Conservation (phyloP, 1,140 invertebrate genomes). For the Phocides pigmalion region DNA sequence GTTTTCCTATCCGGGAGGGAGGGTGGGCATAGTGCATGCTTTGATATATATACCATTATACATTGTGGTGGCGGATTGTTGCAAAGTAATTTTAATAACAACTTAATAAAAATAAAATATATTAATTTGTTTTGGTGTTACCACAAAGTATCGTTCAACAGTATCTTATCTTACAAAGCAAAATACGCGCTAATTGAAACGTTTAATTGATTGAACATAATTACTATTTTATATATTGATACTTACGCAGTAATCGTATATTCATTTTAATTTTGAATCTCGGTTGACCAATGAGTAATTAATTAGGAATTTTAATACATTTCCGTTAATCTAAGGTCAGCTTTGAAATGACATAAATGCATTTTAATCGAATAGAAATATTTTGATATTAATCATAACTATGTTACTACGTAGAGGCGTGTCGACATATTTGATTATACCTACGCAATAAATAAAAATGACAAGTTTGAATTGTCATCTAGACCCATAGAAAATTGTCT, state of each 20-base stretch:
- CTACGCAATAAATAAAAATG: neutral
- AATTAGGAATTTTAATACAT: slow-evolving; percentile 9
- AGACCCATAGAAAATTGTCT: too few relatives aligned
- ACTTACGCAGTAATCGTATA: neutral
- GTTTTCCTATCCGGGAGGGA: too few relatives aligned
- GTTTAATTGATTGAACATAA: neutral
- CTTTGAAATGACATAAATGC: slow-evolving; percentile 8
- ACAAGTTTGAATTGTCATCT: neutral
- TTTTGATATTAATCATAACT: slow-evolving; percentile 12
- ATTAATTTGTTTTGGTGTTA: too few relatives aligned
- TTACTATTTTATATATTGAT: neutral
- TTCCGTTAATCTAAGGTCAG: slow-evolving; percentile 19
- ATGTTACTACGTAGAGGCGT: neutral
- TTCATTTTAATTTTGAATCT: neutral
- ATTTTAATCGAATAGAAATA: slow-evolving; percentile 6
- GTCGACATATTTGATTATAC: slow-evolving; percentile 1
- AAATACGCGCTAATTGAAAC: neutral
- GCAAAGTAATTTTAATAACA: too few relatives aligned
- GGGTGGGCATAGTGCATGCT: too few relatives aligned
- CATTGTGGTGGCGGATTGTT: too few relatives aligned
- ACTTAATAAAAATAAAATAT: too few relatives aligned
- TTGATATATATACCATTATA: too few relatives aligned
- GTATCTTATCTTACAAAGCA: too few relatives aligned
- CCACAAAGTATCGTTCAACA: too few relatives aligned
- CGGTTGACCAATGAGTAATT: slow-evolving; percentile 5